Percentiles rank a stretch among this genome's conserved stretches.
phyloP scores from a whole-genome alignment of 2,113 vertebrate species.

The Camelus dromedarius region DNA sequence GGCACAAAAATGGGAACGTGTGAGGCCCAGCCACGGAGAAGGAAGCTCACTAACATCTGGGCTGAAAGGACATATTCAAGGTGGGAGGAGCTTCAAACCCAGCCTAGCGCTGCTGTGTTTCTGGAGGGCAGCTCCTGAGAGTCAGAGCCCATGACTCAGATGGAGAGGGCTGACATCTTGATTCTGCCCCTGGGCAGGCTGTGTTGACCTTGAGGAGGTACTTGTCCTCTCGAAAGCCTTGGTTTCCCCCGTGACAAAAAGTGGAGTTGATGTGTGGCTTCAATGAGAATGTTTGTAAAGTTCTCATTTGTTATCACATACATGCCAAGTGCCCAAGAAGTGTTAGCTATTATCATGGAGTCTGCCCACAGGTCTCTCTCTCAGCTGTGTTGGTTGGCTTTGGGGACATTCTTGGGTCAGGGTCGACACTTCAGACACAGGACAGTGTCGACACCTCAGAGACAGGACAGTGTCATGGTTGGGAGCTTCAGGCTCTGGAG shows the following conservation, averaged over 20 bases:
- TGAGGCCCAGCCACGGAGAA: background rate
- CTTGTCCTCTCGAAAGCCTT: background rate
- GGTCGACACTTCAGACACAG: background rate
- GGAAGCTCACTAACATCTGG: background rate
- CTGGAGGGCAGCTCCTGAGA: background rate
- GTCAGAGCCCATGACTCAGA: background rate
- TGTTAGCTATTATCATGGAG: background rate
- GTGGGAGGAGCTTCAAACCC: background rate
- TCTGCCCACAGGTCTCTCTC: background rate
- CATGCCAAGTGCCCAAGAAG: rapidly evolving
- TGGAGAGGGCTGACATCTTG: background rate
- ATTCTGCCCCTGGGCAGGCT: background rate
- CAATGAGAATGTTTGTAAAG: background rate
- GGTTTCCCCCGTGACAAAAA: conserved; percentile 7
- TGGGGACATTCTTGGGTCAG: background rate
- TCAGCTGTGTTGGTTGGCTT: background rate
- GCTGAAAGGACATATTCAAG: background rate
- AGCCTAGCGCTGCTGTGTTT: rapidly evolving
- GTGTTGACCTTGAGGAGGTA: background rate
- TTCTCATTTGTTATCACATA: rapidly evolving
- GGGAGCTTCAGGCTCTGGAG: background rate
- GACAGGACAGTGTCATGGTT: background rate
- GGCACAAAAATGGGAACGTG: background rate
- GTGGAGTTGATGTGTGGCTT: background rate
- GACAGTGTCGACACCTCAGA: background rate